phyloP scores from a whole-genome alignment of 2,113 vertebrate species.

The Sphaerodactylus townsendi region DNA sequence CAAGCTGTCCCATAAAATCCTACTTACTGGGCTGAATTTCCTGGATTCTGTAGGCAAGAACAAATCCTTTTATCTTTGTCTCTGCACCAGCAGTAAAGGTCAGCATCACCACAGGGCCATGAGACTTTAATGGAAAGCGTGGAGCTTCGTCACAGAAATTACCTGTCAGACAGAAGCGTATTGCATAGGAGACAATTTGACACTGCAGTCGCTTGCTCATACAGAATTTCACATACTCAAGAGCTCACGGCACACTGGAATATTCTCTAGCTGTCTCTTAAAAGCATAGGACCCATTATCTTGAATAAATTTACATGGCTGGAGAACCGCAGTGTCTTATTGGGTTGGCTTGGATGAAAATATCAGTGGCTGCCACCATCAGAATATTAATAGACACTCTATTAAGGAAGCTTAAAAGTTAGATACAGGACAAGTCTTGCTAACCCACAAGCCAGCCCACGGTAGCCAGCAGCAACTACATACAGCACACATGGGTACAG shows the following conservation, averaged over 20 bases:
- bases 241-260: neutral
- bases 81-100: neutral
- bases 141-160: neutral
- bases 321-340: neutral
- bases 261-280: neutral
- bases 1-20: neutral
- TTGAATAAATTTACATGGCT: neutral
- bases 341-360: too few relatives aligned
- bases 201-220: neutral
- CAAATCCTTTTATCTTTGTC: slow-evolving; percentile 15
- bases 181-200: neutral
- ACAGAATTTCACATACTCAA: neutral
- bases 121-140: slow-evolving; percentile 1
- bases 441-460: too few relatives aligned
- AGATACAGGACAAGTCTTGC: too few relatives aligned
- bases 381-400: too few relatives aligned
- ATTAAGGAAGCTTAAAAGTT: too few relatives aligned
- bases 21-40: neutral
- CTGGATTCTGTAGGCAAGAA: neutral
- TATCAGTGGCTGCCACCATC: too few relatives aligned
- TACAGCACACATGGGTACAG: too few relatives aligned
- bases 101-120: neutral
- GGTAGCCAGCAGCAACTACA: too few relatives aligned
- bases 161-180: neutral
- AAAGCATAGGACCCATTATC: neutral